Percentiles rank a stretch among this genome's conserved stretches.
These are phyloP conservation scores for Tenrec ecaudatus DNA, from an alignment of 2,113 vertebrate genomes.

Conservation along the genomic window DNA sequence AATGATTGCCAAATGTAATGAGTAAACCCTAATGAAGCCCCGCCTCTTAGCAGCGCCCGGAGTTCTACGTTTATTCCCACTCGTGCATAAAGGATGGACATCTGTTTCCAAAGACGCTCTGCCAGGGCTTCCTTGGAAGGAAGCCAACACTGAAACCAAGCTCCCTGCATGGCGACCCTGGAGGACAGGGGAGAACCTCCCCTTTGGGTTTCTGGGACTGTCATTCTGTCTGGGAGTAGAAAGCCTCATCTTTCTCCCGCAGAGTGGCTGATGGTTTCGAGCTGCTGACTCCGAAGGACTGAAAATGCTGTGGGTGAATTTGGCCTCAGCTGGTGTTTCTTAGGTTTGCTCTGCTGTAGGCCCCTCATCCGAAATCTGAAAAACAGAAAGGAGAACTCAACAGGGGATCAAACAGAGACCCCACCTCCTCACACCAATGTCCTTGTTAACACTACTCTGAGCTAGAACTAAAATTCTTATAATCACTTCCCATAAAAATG, in stretches of 20 bases:
- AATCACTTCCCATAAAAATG: background rate
- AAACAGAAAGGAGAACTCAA: background rate
- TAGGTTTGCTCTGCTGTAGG: background rate
- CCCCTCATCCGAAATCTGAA: background rate
- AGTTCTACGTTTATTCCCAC: background rate
- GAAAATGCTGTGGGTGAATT: background rate
- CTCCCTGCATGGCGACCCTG: no score
- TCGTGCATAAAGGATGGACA: background rate
- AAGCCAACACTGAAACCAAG: background rate
- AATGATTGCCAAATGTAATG: background rate
- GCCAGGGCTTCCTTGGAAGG: background rate
- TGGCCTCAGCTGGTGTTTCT: background rate
- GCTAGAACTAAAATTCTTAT: background rate
- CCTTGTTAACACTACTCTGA: background rate
- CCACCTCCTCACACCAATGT: background rate
- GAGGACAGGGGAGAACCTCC: no score
- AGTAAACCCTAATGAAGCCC: background rate
- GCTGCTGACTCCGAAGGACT: background rate
- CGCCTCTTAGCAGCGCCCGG: background rate
- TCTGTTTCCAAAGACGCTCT: background rate
- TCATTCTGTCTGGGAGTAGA: no score
- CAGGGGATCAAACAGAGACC: background rate
- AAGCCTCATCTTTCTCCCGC: no score
- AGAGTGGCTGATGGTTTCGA: no score
- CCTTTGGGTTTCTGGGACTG: no score